phyloP scores from a whole-genome alignment of 2,888 invertebrate genomes.

The Perdita meconis region DNA sequence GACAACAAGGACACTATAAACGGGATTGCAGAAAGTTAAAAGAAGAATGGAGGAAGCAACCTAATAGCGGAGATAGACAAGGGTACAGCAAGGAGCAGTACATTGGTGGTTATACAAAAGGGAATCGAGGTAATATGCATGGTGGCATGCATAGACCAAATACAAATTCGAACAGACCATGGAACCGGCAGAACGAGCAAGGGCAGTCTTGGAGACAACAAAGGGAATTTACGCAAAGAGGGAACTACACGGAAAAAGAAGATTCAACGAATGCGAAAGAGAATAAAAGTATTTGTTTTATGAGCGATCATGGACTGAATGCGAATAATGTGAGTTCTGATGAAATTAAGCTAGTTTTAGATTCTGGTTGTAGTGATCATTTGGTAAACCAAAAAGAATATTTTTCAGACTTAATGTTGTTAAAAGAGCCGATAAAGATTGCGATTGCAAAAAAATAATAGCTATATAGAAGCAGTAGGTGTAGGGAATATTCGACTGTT shows the following conservation, averaged over 20 bases:
- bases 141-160: neutral
- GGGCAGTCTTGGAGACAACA: neutral
- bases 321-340: neutral
- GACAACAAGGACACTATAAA: slow-evolving; percentile 4
- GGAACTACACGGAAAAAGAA: neutral
- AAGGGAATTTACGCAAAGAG: neutral
- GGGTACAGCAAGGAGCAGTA: too few relatives aligned
- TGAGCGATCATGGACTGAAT: neutral
- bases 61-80: neutral
- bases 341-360: slow-evolving; percentile 15
- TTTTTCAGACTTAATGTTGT: slow-evolving; percentile 10
- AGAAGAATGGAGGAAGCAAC: neutral
- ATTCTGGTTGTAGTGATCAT: slow-evolving; percentile 36
- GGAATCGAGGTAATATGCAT: too few relatives aligned
- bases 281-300: slow-evolving; percentile 2
- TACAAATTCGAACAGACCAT: neutral
- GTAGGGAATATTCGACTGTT: neutral
- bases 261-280: neutral
- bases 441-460: slow-evolving; percentile 13
- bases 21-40: neutral
- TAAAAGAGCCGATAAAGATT: slow-evolving; percentile 19
- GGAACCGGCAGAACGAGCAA: neutral
- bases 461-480: slow-evolving; percentile 9
- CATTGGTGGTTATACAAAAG: too few relatives aligned
- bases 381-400: slow-evolving; percentile 18